Percentiles rank a stretch among this genome's conserved stretches.
Evolutionary conservation across 2,888 invertebrate species (phyloP).

Genomic region (Dione juno): DNA sequence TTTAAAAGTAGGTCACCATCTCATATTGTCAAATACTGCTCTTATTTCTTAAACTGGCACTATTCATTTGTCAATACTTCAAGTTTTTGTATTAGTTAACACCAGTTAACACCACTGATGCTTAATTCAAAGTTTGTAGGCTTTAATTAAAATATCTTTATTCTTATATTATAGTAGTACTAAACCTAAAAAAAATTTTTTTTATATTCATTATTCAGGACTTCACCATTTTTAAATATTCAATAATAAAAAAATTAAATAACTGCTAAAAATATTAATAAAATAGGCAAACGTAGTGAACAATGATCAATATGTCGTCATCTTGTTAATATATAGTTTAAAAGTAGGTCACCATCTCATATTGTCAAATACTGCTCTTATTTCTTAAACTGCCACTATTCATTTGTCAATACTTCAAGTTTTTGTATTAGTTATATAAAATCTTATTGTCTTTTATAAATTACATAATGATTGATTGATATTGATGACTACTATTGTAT

Average conservation of each 20-base stretch:
- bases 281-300: neutral
- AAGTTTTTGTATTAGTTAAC: too few species aligned
- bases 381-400: neutral
- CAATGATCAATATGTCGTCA: conserved; percentile 22
- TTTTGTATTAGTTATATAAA: neutral
- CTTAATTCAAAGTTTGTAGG: too few species aligned
- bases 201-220: too few species aligned
- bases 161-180: too few species aligned
- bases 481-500: conserved; percentile 19
- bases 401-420: neutral
- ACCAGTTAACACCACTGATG: too few species aligned
- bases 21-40: conserved; percentile 25
- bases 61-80: neutral
- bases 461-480: conserved; percentile 17
- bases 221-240: too few species aligned
- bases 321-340: conserved; percentile 16
- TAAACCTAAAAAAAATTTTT: too few species aligned
- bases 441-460: neutral
- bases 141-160: too few species aligned
- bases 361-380: conserved; percentile 22
- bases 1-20: conserved; percentile 28
- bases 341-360: conserved; percentile 30
- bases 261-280: neutral
- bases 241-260: too few species aligned
- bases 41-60: conserved; percentile 1